These are phyloP conservation scores for Chorisops tibialis DNA, from an alignment of 2,888 invertebrate genomes.

Conservation along the genomic window DNA sequence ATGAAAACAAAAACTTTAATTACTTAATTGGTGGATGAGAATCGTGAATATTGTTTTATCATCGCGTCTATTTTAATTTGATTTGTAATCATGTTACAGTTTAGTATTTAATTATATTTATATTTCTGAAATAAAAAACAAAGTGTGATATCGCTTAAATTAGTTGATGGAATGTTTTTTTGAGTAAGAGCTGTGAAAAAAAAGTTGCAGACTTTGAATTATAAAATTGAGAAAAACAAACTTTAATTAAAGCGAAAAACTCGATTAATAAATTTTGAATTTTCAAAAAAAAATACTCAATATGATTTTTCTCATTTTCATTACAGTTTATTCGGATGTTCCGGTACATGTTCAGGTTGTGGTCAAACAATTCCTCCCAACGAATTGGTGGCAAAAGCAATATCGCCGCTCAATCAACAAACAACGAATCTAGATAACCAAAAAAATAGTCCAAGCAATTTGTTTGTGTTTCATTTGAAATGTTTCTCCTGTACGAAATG, in stretches of 20 bases:
- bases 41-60: not conserved
- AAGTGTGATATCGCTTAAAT: no score
- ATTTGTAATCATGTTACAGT: constrained; percentile 19
- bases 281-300: no score
- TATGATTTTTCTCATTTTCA: constrained; percentile 25
- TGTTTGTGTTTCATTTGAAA: constrained; percentile 88
- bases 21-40: constrained; percentile 12
- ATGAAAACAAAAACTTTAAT: constrained; percentile 6
- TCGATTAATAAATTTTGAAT: no score
- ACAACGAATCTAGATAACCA: constrained; percentile 53
- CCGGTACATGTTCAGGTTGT: constrained; percentile 88
- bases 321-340: constrained; percentile 85
- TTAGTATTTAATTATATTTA: constrained; percentile 19
- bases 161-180: no score
- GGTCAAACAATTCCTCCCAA: constrained; percentile 88
- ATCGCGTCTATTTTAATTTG: not conserved
- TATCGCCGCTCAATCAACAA: constrained; percentile 43
- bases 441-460: constrained; percentile 55
- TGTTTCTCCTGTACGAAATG: constrained; percentile 95
- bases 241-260: no score
- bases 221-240: no score
- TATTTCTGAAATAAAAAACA: not conserved
- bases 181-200: no score
- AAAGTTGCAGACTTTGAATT: no score
- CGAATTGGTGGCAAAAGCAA: constrained; percentile 83